Evolutionary conservation across 2,113 vertebrate genomes (phyloP).

Genomic region (Penelope pileata): DNA sequence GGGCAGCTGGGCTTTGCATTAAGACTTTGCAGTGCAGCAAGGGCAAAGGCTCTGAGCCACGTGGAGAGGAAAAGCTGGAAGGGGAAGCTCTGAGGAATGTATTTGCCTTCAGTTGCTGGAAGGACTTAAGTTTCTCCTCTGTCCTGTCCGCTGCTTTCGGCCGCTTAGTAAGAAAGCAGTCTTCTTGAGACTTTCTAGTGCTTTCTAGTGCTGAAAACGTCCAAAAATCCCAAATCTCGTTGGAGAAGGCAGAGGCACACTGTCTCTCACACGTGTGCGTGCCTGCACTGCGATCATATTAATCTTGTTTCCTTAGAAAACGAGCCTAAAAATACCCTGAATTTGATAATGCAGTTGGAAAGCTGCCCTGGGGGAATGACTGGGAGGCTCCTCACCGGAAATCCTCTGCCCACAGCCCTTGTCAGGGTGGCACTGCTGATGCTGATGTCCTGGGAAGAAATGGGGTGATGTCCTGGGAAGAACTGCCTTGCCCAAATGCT

Average conservation of each 20-base stretch:
- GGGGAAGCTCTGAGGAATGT: rapidly evolving
- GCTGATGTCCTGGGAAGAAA: neutral
- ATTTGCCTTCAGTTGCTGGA: neutral
- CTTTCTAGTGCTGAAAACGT: neutral
- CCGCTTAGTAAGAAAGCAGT: neutral
- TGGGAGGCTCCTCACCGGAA: neutral
- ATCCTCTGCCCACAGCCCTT: neutral
- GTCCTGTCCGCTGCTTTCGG: neutral
- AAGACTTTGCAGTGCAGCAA: neutral
- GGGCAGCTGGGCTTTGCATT: neutral
- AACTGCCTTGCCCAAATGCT: neutral
- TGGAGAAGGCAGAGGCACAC: neutral
- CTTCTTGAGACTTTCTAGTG: neutral
- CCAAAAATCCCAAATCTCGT: neutral
- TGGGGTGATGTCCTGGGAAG: neutral
- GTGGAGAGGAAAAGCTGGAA: neutral
- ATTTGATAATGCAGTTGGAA: neutral
- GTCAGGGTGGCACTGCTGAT: neutral
- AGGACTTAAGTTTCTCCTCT: neutral
- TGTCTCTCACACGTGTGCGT: neutral
- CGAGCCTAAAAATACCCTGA: neutral
- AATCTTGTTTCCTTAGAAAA: neutral
- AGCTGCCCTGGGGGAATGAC: neutral
- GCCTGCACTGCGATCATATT: neutral
- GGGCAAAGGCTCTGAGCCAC: neutral